Base-by-base conservation (phyloP, 2,113 vertebrate species). In the Muntiacus muntjak region DNA sequence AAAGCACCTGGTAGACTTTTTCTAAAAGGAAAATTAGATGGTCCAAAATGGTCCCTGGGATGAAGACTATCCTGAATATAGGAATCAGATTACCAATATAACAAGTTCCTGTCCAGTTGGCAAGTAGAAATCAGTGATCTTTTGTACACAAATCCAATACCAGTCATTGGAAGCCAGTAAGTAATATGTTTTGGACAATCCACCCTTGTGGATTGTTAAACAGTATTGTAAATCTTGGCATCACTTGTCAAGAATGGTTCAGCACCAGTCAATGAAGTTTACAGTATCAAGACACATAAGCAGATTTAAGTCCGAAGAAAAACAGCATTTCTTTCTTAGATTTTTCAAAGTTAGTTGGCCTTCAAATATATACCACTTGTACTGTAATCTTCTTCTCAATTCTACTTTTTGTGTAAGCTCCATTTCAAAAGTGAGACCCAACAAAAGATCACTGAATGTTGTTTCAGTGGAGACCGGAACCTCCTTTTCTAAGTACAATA, bases 371-470 rank as follows among this genome's bases (percentile, higher is more conserved):
- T 33, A 36, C 7, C 78, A 91, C 82, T 23, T 96, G n/a, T 62
- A 87, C 25, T n/a, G 62, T 52, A 45, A 30, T 54, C 62, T 16
- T 64, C 52, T 43, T 91, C 71, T 92, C 76, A 60, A 16, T 89
- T 71, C 71, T 84, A 86, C 23, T 55, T 93, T 91, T 91, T 93
- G 43, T 67, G 6, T 78, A 64, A 91, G 36, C 10, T 94, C 33
- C 54, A 12, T 83, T 95, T 89, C 45, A 90, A 95, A 97, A 92
- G 30, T 2, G 5, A 67, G 7, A 21, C n/a, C 87, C 57, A 60
- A 95, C 54, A 78, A 92, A 89, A 94, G 95, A 89, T 87, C 43
- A 30, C 47, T 83, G 79, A 67, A 62, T 92, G 40, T 55, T 92
- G 81, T 84, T 89, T 87, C 40, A 79, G 23, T 55, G 6, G n/a